Percentiles rank a stretch among this genome's conserved stretches.
Evolutionary conservation across 2,797 vertebrate genomes (phyloP).

Genomic region (Tenualosa thibaudeaui): DNA sequence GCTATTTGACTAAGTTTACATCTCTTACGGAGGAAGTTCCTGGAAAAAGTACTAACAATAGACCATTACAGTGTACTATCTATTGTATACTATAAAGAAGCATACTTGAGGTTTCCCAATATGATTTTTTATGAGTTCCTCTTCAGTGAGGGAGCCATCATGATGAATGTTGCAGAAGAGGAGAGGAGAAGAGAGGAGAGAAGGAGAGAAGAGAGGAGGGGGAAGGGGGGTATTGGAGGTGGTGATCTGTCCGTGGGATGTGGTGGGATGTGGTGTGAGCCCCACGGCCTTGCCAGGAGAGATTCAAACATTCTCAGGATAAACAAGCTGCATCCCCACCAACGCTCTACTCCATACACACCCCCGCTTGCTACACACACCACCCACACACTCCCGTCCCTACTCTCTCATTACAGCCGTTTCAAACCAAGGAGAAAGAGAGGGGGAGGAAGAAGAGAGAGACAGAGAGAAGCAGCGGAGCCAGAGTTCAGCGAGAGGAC

Average conservation of each 20-base stretch:
- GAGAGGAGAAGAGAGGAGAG: not conserved
- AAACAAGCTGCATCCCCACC: not conserved
- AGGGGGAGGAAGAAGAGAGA: not conserved
- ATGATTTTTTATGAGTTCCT: not conserved
- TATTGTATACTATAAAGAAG: not conserved
- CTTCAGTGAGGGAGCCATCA: not conserved
- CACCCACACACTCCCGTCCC: not conserved
- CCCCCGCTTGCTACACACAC: not conserved
- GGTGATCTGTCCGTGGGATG: not conserved
- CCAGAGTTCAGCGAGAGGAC: too few relatives aligned
- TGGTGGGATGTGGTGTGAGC: not conserved
- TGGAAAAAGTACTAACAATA: not conserved
- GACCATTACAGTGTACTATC: not conserved
- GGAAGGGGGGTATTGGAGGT: not conserved
- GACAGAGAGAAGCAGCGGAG: not conserved
- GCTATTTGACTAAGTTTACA: not conserved
- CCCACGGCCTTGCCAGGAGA: not conserved
- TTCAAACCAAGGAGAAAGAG: not conserved
- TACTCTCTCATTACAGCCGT: not conserved
- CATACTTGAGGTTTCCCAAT: not conserved
- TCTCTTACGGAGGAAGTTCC: not conserved
- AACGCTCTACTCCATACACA: not conserved
- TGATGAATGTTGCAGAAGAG: conserved; percentile 8
- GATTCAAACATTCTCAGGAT: not conserved
- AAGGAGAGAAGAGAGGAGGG: not conserved